Conservation (phyloP, 2,888 invertebrate genomes). For the Catocala fraxini region DNA sequence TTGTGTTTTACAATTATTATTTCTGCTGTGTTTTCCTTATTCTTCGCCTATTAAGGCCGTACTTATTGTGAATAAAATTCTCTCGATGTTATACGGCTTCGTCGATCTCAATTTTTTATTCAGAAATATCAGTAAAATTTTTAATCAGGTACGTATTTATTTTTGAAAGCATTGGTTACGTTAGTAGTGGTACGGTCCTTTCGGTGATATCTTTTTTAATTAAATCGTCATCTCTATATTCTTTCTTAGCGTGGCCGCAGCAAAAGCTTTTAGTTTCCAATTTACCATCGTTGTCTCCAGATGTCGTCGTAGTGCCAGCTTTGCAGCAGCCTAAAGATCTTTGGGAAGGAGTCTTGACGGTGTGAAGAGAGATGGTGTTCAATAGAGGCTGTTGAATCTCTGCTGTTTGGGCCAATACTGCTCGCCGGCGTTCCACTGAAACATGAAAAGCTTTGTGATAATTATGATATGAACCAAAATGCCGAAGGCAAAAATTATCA, state of each 20-base stretch:
- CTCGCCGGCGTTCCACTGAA: conserved; percentile 49
- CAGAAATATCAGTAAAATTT: no score
- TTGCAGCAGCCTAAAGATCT: conserved; percentile 15
- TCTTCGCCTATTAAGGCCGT: no score
- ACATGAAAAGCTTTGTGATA: background rate
- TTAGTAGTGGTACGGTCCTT: no score
- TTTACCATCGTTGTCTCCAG: conserved; percentile 3
- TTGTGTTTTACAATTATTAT: no score
- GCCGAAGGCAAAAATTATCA: no score
- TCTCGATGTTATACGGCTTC: no score
- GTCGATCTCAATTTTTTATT: no score
- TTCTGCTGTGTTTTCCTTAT: no score
- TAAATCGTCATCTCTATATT: background rate
- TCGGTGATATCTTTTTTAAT: background rate
- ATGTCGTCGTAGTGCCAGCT: conserved; percentile 1
- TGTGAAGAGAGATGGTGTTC: conserved; percentile 4
- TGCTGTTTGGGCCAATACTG: conserved; percentile 14
- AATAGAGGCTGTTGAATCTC: conserved; percentile 10
- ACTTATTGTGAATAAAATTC: no score
- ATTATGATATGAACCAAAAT: no score
- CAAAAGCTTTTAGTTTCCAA: conserved; percentile 5
- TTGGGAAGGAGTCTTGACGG: conserved; percentile 18
- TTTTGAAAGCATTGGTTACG: no score
- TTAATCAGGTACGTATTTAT: no score
- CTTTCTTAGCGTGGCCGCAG: background rate